These are phyloP conservation scores for Junonia oenone DNA, from an alignment of 2,888 invertebrate genomes.

Conservation along the genomic window DNA sequence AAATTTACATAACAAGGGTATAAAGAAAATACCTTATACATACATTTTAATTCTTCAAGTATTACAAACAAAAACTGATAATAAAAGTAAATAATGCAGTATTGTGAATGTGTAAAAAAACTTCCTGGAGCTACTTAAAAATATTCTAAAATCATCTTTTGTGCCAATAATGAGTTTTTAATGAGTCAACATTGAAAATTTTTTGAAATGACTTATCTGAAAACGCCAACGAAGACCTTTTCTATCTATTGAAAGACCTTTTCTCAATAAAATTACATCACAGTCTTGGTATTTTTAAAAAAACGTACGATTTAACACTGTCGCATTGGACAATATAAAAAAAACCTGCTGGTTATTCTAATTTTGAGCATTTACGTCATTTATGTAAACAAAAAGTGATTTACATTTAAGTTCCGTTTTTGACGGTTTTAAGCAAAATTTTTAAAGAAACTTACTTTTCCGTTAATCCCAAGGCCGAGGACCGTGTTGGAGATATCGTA, in stretches of 20 bases:
- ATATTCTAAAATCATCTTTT: conserved; percentile 2
- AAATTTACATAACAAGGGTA: too few species aligned
- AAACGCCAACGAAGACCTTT: not conserved
- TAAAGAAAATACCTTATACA: too few species aligned
- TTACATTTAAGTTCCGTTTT: not conserved
- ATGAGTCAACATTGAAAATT: conserved; percentile 20
- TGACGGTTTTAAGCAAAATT: conserved; percentile 5
- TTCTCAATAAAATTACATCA: not conserved
- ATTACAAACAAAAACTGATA: too few species aligned
- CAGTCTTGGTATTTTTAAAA: not conserved
- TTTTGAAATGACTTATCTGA: not conserved
- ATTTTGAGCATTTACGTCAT: conserved; percentile 40
- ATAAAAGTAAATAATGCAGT: too few species aligned
- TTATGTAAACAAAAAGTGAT: conserved; percentile 39
- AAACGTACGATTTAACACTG: conserved; percentile 1
- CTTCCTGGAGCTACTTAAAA: not conserved
- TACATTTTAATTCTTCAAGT: too few species aligned
- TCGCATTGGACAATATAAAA: conserved; percentile 7
- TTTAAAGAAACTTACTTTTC: conserved; percentile 81
- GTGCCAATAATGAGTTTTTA: conserved; percentile 17
- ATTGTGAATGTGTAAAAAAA: too few species aligned
- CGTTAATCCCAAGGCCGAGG: conserved; percentile 97
- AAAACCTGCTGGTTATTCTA: conserved; percentile 32
- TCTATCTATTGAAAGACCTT: not conserved
- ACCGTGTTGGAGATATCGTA: conserved; percentile 96